Evolutionary conservation across 2,888 invertebrate genomes (phyloP).

Genomic region (Plebejus argus): DNA sequence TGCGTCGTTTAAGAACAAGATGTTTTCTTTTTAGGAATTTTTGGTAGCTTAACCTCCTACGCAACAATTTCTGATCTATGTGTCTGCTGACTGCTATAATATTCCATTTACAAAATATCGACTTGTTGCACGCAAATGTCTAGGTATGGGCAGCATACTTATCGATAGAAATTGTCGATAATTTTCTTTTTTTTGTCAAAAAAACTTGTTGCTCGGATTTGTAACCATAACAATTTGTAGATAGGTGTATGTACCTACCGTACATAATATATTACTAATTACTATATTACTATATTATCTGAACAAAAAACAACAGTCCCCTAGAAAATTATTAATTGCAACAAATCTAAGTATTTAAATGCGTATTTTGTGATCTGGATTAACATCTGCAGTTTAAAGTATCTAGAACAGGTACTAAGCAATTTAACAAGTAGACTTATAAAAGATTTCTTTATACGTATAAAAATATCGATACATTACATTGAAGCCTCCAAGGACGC

Average conservation of each 20-base stretch:
- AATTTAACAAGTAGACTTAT: no score
- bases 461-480: slow-evolving; percentile 1
- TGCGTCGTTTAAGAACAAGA: background rate
- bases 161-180: background rate
- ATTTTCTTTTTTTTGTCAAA: background rate
- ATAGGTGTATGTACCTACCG: no score
- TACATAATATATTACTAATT: no score
- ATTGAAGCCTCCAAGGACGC: slow-evolving; percentile 11
- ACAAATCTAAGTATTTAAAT: no score
- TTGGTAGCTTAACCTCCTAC: background rate
- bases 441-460: background rate
- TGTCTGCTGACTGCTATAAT: background rate
- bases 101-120: background rate
- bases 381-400: no score
- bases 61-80: background rate
- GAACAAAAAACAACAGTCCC: no score
- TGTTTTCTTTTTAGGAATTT: background rate
- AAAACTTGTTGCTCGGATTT: background rate
- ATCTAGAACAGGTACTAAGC: no score
- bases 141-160: background rate
- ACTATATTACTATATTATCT: no score
- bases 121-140: background rate
- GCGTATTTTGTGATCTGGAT: no score
- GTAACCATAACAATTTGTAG: background rate
- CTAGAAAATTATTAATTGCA: no score